These are phyloP conservation scores for Drosophila formosana DNA, from an alignment of 2,888 invertebrate genomes.

Conservation along the genomic window DNA sequence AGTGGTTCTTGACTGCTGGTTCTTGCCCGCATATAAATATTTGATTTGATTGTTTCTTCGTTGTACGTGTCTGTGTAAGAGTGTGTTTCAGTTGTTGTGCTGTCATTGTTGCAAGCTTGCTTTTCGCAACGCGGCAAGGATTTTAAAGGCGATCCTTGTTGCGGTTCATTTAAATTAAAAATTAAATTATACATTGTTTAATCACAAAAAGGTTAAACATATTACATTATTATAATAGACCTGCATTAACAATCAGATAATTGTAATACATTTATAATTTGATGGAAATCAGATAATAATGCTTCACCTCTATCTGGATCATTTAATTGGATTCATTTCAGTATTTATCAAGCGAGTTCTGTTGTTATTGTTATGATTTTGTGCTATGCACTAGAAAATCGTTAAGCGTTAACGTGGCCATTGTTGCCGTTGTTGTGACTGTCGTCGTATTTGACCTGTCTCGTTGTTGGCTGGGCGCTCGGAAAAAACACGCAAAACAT, in stretches of 20 bases:
- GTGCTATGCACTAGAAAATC: constrained; percentile 72
- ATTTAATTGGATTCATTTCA: constrained; percentile 49
- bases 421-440: constrained; percentile 34
- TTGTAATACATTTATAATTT: constrained; percentile 39
- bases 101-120: constrained; percentile 42
- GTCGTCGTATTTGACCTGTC: constrained; percentile 27
- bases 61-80: constrained; percentile 23
- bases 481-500: constrained; percentile 30
- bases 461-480: too few relatives aligned
- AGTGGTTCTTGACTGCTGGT: constrained; percentile 51
- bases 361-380: constrained; percentile 22
- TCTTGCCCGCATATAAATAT: constrained; percentile 75
- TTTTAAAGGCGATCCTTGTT: constrained; percentile 2
- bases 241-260: constrained; percentile 5
- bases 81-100: constrained; percentile 34
- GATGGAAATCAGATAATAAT: constrained; percentile 4
- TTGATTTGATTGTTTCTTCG: constrained; percentile 73
- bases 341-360: constrained; percentile 23
- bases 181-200: constrained; percentile 3
- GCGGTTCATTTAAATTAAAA: constrained; percentile 8
- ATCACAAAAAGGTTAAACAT: background rate
- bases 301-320: constrained; percentile 20
- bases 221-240: background rate
- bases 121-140: background rate
- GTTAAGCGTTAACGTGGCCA: constrained; percentile 56